Percentiles rank a stretch among this genome's conserved stretches.
phyloP scores from a whole-genome alignment of 2,888 invertebrate species.

The Linyphia triangularis region DNA sequence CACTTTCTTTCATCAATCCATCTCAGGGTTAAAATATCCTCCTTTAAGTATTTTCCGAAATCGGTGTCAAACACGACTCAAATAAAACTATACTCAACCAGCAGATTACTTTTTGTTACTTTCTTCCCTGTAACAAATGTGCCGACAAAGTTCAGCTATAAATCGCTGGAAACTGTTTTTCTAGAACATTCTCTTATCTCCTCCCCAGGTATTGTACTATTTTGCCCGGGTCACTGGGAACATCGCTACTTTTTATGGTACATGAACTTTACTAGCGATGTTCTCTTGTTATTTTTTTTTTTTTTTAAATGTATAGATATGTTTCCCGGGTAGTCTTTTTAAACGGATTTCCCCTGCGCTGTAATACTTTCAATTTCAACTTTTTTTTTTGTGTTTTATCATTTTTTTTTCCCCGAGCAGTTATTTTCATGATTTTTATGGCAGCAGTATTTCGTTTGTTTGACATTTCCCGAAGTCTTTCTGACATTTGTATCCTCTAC shows the following conservation, averaged over 20 bases:
- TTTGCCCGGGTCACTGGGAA: constrained; percentile 1
- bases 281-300: not conserved
- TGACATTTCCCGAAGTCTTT: too few relatives aligned
- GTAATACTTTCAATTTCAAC: not conserved
- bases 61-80: too few relatives aligned
- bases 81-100: too few relatives aligned
- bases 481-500: too few relatives aligned
- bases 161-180: constrained; percentile 14
- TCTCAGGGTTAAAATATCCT: too few relatives aligned
- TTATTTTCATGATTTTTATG: too few relatives aligned
- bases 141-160: constrained; percentile 52
- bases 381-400: not conserved
- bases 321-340: not conserved
- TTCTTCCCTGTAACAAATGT: constrained; percentile 23
- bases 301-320: not conserved
- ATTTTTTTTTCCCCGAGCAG: not conserved
- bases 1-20: too few relatives aligned
- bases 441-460: too few relatives aligned
- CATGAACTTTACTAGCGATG: not conserved
- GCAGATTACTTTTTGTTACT: too few relatives aligned
- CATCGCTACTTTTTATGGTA: constrained; percentile 21
- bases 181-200: constrained; percentile 19
- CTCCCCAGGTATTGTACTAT: constrained; percentile 18
- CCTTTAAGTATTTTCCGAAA: too few relatives aligned
- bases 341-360: not conserved